Base-by-base conservation (phyloP, 1,140 invertebrate species). In the Harpegnathos saltator region DNA sequence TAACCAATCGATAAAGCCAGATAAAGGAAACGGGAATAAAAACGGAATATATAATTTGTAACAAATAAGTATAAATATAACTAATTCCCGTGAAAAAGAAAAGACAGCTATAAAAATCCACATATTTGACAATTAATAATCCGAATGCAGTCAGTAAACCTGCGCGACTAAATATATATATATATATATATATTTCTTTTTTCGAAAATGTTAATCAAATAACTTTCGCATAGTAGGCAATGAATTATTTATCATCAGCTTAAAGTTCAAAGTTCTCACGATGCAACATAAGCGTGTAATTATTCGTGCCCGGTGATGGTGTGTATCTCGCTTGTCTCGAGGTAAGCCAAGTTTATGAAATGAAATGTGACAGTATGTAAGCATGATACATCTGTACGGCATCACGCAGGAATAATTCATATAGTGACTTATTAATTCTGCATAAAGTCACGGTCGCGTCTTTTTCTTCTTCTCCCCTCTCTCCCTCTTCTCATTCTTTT, bases 1-100 rank as follows among this genome's bases (percentile, higher is more conserved):
- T n/a, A 24, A 44, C n/a, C 33, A 22, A 74, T 66, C 44, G 33
- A 58, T 69, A 7, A 14, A 58, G 29, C 15, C 22, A 80, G 71
- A 56, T 69, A 44, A 58, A 69, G 44, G 9, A 58, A n/a, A n/a
- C n/a, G n/a, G n/a, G n/a, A 50, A 3, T 66, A 38, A 38, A 59
- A 19, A 26, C 19, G 26, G 12, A 17, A 24, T 77, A n/a, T n/a
- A n/a, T n/a, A n/a, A n/a, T n/a, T n/a, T n/a, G n/a, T n/a, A n/a
- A n/a, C n/a, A n/a, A n/a, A n/a, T n/a, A n/a, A n/a, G n/a, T n/a
- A n/a, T n/a, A n/a, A n/a, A n/a, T n/a, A n/a, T n/a, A n/a, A n/a
- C n/a, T n/a, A n/a, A 56, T 19, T 19, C n/a, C 11, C 3, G n/a
- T 5, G 54, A 56, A 19, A 56, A n/a, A 44, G 11, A 44, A 9